phyloP scores from a whole-genome alignment of 2,888 invertebrate genomes.

The Leptopilina myrica region DNA sequence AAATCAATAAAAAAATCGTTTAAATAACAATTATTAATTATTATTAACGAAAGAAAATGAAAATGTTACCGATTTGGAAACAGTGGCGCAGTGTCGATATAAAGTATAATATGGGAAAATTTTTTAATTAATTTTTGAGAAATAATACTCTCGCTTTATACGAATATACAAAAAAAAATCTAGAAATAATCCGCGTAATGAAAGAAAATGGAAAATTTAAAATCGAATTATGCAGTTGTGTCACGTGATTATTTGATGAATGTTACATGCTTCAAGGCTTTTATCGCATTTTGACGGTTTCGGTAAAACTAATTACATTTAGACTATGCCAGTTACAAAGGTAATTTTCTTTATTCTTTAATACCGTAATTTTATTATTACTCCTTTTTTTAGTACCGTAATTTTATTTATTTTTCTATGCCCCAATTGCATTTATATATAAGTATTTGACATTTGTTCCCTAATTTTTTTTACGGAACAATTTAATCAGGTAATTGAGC shows the following conservation, averaged over 20 bases:
- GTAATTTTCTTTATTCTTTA: background rate
- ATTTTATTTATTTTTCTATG: no score
- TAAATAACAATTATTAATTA: no score
- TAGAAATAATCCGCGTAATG: conserved; percentile 7
- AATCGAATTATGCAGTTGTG: conserved; percentile 18
- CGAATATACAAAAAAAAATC: background rate
- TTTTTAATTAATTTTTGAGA: conserved; percentile 2
- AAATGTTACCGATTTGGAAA: no score
- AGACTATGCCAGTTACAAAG: background rate
- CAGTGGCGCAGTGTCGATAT: no score
- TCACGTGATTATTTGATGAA: conserved; percentile 11
- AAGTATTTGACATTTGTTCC: no score
- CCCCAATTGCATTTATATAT: no score
- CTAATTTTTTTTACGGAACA: no score
- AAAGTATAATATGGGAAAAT: background rate
- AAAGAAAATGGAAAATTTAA: conserved; percentile 11
- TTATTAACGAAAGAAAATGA: background rate
- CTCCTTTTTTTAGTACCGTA: no score
- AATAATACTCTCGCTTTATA: background rate
- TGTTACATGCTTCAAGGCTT: conserved; percentile 21
- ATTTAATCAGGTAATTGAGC: no score
- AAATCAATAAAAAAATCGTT: no score
- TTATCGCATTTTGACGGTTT: conserved; percentile 29
- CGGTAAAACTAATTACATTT: conserved; percentile 17
- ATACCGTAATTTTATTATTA: no score